Evolutionary conservation across 2,113 vertebrate species (phyloP).

Genomic region (Lagopus leucura): DNA sequence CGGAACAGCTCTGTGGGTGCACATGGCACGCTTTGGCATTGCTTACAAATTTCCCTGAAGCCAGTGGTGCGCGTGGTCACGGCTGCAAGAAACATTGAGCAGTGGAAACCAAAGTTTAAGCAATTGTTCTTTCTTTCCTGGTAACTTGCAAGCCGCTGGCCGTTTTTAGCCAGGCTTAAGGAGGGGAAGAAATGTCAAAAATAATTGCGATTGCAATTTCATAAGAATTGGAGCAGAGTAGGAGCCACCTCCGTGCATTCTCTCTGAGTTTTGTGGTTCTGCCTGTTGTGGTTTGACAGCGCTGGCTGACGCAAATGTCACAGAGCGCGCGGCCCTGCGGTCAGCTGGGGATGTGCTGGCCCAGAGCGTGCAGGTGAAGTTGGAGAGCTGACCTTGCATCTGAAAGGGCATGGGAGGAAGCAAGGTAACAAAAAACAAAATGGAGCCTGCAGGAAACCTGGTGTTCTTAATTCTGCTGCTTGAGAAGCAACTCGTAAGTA

Average conservation of each 20-base stretch:
- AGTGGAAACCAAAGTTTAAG: neutral
- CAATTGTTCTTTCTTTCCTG: neutral
- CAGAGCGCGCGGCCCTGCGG: neutral
- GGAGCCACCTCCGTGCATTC: constrained; percentile 9
- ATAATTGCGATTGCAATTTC: constrained; percentile 10
- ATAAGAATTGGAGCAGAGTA: neutral
- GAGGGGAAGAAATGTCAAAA: constrained; percentile 39
- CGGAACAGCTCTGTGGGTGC: neutral
- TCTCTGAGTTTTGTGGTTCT: neutral
- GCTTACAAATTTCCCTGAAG: neutral
- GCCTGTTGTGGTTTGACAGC: constrained; percentile 1
- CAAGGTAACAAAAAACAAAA: neutral
- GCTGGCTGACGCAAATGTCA: neutral
- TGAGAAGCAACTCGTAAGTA: neutral
- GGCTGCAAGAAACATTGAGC: neutral
- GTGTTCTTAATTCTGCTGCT: neutral
- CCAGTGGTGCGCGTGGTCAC: neutral
- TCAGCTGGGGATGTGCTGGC: neutral
- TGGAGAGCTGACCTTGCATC: neutral
- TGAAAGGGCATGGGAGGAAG: neutral
- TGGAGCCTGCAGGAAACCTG: neutral
- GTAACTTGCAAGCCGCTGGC: neutral
- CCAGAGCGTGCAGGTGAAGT: neutral
- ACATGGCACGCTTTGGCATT: neutral
- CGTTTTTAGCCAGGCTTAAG: neutral